A percentile compares a stretch with the other conserved stretches of the same genome.
phyloP scores from a whole-genome alignment of 2,797 vertebrate species.

The Myotis pilosus region DNA sequence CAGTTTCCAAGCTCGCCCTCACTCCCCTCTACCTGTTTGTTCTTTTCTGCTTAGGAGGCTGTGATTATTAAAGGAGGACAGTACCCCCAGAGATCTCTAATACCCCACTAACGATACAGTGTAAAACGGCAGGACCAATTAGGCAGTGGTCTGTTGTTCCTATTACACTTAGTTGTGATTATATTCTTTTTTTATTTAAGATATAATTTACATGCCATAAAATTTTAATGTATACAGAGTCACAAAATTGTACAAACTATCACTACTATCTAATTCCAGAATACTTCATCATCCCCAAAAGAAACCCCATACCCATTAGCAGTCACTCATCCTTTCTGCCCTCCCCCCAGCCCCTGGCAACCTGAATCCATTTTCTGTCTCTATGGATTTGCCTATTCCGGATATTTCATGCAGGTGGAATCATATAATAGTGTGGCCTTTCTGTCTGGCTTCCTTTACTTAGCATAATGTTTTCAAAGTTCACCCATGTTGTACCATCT shows the following conservation, averaged over 20 bases:
- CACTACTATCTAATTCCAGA: slow-evolving; percentile 26
- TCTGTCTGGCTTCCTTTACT: background rate
- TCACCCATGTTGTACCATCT: background rate
- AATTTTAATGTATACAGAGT: background rate
- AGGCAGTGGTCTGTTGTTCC: background rate
- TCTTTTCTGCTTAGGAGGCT: background rate
- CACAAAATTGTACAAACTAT: background rate
- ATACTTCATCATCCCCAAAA: background rate
- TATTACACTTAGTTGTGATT: background rate
- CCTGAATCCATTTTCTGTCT: background rate
- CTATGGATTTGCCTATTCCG: background rate
- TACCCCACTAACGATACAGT: background rate
- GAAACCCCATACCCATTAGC: background rate
- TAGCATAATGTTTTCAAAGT: background rate
- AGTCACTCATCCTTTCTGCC: background rate
- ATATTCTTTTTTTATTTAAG: background rate
- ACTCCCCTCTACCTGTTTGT: background rate
- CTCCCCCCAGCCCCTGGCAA: background rate
- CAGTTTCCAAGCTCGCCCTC: background rate
- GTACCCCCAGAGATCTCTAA: background rate
- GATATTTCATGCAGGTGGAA: background rate
- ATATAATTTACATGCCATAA: background rate
- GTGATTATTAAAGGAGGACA: background rate
- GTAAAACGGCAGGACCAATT: background rate
- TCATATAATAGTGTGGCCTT: background rate